Conservation (phyloP, 2,888 invertebrate genomes). For the Melanostoma mellinum region DNA sequence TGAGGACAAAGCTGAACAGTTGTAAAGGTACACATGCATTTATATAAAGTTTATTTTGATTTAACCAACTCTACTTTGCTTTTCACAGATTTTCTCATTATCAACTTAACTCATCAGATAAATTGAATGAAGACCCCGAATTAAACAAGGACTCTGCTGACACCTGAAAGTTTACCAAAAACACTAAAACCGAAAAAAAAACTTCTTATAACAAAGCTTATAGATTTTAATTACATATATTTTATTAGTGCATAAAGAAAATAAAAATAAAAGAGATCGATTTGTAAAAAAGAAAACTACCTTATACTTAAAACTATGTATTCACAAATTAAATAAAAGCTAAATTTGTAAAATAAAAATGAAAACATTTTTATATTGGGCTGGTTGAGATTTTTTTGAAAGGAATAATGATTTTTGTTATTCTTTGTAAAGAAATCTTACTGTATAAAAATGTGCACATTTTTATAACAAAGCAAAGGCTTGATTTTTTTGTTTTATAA, state of each 20-base stretch:
- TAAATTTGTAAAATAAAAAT: conserved; percentile 1
- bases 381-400: conserved; percentile 48
- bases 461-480: too few relatives aligned
- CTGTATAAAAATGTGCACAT: too few relatives aligned
- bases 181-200: conserved; percentile 13
- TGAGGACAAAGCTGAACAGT: conserved; percentile 72
- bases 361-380: conserved; percentile 41
- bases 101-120: too few relatives aligned
- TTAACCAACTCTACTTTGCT: background rate
- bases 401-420: background rate
- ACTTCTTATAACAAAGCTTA: conserved; percentile 19
- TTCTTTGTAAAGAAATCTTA: too few relatives aligned
- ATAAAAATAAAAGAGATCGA: conserved; percentile 49
- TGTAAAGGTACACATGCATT: conserved; percentile 63
- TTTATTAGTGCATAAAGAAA: conserved; percentile 41
- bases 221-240: conserved; percentile 36
- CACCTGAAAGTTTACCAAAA: conserved; percentile 5
- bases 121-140: conserved; percentile 9
- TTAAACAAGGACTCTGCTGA: conserved; percentile 12
- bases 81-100: background rate
- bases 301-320: conserved; percentile 3
- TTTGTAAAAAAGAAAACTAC: conserved; percentile 7
- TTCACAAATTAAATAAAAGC: background rate
- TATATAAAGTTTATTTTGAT: background rate
- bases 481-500: too few relatives aligned